These are phyloP conservation scores for Meandrina meandrites DNA, from an alignment of 92 coral and sea anemone species.

Conservation along the genomic window DNA sequence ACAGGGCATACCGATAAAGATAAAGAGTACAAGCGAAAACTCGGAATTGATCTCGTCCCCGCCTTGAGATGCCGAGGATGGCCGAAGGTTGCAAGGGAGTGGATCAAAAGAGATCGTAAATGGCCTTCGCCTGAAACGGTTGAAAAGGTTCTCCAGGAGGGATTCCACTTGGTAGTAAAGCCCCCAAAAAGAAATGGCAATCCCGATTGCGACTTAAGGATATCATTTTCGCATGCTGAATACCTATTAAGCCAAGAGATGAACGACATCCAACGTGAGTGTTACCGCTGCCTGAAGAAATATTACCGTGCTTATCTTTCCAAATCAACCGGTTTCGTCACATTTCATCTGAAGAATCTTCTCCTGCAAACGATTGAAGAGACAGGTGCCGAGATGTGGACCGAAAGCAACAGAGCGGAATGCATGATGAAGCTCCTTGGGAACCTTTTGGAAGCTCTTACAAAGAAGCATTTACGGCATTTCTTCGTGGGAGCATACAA, in stretches of 20 bases:
- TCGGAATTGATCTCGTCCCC: constrained; percentile 67
- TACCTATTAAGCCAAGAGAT: constrained; percentile 51
- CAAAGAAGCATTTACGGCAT: constrained; percentile 55
- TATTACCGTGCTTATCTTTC: constrained; percentile 47
- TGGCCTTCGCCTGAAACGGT: constrained; percentile 68
- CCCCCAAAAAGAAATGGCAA: constrained; percentile 46
- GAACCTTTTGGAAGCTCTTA: constrained; percentile 58
- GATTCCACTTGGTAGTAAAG: constrained; percentile 82
- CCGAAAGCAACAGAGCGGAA: constrained; percentile 47
- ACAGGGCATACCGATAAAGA: not conserved
- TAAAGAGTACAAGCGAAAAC: not conserved
- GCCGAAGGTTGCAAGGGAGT: constrained; percentile 73
- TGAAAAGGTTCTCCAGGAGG: constrained; percentile 50
- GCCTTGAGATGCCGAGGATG: constrained; percentile 75
- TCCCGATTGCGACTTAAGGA: constrained; percentile 70
- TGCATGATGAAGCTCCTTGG: constrained; percentile 69
- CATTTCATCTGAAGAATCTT: constrained; percentile 75
- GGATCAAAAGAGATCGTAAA: constrained; percentile 70
- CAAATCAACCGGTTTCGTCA: constrained; percentile 50
- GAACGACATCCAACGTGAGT: constrained; percentile 66
- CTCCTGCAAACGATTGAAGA: constrained; percentile 64
- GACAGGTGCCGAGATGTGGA: constrained; percentile 67
- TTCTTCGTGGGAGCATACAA: constrained; percentile 68
- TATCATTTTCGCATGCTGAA: constrained; percentile 86
- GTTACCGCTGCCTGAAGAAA: constrained; percentile 77